phyloP scores from a whole-genome alignment of 2,113 vertebrate genomes.

The Capreolus pygargus region DNA sequence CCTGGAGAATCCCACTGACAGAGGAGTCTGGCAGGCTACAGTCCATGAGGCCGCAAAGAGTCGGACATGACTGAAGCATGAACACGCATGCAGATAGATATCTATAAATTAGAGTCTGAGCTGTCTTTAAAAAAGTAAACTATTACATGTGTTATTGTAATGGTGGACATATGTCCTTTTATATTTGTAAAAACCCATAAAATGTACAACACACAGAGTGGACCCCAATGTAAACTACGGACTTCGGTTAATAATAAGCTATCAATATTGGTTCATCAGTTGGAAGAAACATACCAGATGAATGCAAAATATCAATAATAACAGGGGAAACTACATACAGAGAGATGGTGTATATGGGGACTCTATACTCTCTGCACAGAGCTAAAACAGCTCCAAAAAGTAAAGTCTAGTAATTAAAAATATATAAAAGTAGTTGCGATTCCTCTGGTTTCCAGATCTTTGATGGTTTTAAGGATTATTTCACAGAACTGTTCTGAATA shows the following conservation, averaged over 20 bases:
- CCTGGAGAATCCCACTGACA: not conserved
- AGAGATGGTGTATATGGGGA: not conserved
- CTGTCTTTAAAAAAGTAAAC: not conserved
- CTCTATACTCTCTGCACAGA: not conserved
- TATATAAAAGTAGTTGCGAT: not conserved
- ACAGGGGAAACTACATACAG: not conserved
- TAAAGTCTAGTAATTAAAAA: not conserved
- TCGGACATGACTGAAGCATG: not conserved
- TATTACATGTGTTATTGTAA: not conserved
- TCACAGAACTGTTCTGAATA: not conserved
- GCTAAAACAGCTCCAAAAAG: conserved; percentile 1
- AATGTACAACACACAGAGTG: not conserved
- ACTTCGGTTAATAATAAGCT: not conserved
- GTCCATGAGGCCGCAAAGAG: not conserved
- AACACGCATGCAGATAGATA: not conserved
- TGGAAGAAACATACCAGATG: not conserved
- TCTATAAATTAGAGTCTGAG: not conserved
- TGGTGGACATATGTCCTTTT: not conserved
- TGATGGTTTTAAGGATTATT: not conserved
- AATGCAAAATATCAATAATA: not conserved
- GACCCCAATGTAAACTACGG: not conserved
- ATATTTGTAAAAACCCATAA: not conserved
- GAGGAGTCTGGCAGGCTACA: not conserved
- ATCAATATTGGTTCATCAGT: not conserved
- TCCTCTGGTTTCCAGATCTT: not conserved